Conservation (phyloP, 2,113 vertebrate species). For the Prionailurus bengalensis region DNA sequence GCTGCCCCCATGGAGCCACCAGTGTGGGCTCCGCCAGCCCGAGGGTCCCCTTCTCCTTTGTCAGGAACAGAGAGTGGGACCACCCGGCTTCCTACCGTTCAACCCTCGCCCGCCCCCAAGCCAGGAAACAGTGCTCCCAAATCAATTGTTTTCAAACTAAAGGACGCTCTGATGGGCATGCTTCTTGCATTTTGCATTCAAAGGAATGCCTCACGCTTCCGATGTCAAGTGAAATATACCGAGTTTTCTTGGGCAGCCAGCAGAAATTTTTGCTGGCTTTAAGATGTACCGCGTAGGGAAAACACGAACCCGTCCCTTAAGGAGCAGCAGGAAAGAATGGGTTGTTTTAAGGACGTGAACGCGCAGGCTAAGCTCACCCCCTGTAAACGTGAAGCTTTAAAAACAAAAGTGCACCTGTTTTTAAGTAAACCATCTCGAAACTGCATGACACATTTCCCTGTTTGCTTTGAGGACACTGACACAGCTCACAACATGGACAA, state of each 20-base stretch:
- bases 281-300: constrained; percentile 41
- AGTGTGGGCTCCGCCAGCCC: neutral
- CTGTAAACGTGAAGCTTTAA: constrained; percentile 1
- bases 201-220: constrained; percentile 2
- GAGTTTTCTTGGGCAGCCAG: constrained; percentile 1
- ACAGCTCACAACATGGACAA: neutral
- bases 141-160: constrained; percentile 53
- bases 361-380: neutral
- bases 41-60: neutral
- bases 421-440: neutral
- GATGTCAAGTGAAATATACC: constrained; percentile 8
- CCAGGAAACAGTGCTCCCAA: neutral
- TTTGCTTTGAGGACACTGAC: neutral
- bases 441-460: neutral
- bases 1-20: neutral
- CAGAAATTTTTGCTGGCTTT: constrained; percentile 51
- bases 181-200: constrained; percentile 21
- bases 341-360: constrained; percentile 44
- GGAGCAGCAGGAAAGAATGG: neutral
- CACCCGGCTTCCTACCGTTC: neutral
- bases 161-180: neutral
- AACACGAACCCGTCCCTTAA: constrained; percentile 40
- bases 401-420: neutral
- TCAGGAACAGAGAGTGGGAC: neutral
- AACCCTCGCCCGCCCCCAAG: neutral